These are phyloP conservation scores for Cosmia pyralina DNA, from an alignment of 2,888 invertebrate species.

Conservation along the genomic window DNA sequence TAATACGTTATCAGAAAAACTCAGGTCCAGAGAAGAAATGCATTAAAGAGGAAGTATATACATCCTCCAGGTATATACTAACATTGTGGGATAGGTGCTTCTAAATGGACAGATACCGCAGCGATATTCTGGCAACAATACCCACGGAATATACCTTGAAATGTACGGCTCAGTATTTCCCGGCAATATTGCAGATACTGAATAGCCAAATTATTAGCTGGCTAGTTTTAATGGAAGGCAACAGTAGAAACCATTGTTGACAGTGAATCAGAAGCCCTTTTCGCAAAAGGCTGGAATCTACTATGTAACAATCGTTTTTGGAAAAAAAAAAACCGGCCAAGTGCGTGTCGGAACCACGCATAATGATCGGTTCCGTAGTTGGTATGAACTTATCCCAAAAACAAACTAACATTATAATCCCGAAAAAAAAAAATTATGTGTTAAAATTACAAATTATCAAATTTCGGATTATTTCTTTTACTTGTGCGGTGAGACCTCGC, in stretches of 20 bases:
- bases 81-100: slow-evolving; percentile 9
- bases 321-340: too few species aligned
- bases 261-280: neutral
- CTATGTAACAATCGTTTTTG: neutral
- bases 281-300: neutral
- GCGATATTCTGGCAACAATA: slow-evolving; percentile 24
- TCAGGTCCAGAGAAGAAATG: slow-evolving; percentile 2
- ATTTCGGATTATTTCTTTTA: too few species aligned
- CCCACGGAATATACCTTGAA: slow-evolving; percentile 4
- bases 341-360: too few species aligned
- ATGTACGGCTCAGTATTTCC: slow-evolving; percentile 15
- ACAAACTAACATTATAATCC: too few species aligned
- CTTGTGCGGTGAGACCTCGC: too few species aligned
- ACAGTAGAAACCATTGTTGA: neutral
- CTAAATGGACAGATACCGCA: slow-evolving; percentile 17
- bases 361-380: too few species aligned
- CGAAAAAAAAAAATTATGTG: too few species aligned
- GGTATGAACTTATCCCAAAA: too few species aligned
- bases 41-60: neutral
- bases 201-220: slow-evolving; percentile 29
- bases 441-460: too few species aligned
- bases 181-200: slow-evolving; percentile 22
- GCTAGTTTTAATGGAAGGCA: slow-evolving; percentile 8
- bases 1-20: neutral
- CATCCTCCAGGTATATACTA: too few species aligned